Conservation (phyloP, 2,888 invertebrate species). For the Germaria angustata region DNA sequence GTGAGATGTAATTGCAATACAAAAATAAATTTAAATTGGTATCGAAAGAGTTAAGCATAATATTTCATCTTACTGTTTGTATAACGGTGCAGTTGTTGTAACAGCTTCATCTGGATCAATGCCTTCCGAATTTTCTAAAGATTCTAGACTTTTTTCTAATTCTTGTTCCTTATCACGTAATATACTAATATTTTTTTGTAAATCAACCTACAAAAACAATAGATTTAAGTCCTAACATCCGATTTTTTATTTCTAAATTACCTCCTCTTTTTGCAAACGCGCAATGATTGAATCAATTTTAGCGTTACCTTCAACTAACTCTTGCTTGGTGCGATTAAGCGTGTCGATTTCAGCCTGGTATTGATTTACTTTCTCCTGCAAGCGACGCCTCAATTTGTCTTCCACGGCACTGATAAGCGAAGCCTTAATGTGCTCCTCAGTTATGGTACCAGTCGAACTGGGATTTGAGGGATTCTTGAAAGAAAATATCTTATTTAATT, state of each 20-base stretch:
- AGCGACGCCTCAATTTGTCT: constrained; percentile 92
- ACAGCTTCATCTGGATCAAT: constrained; percentile 98
- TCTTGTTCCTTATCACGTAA: constrained; percentile 93
- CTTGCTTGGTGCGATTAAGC: constrained; percentile 91
- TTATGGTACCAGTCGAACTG: constrained; percentile 88
- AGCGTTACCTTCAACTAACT: constrained; percentile 90
- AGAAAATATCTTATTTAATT: background rate
- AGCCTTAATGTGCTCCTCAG: constrained; percentile 96
- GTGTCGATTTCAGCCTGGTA: constrained; percentile 95
- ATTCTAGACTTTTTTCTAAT: constrained; percentile 88
- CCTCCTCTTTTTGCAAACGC: constrained; percentile 88
- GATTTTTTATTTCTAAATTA: constrained; percentile 69
- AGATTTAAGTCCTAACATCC: background rate
- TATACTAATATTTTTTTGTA: constrained; percentile 91
- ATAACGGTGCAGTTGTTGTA: constrained; percentile 96
- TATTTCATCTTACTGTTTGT: constrained; percentile 89
- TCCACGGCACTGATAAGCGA: constrained; percentile 97
- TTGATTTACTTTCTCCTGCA: constrained; percentile 94
- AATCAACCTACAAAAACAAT: constrained; percentile 82
- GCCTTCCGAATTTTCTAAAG: constrained; percentile 88
- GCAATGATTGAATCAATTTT: constrained; percentile 89
- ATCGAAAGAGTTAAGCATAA: background rate
- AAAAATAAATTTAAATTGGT: background rate
- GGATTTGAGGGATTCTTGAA: constrained; percentile 77
- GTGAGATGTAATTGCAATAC: background rate